These are phyloP conservation scores for Diadumene lineata DNA, from an alignment of 92 coral and sea anemone species.

Conservation along the genomic window DNA sequence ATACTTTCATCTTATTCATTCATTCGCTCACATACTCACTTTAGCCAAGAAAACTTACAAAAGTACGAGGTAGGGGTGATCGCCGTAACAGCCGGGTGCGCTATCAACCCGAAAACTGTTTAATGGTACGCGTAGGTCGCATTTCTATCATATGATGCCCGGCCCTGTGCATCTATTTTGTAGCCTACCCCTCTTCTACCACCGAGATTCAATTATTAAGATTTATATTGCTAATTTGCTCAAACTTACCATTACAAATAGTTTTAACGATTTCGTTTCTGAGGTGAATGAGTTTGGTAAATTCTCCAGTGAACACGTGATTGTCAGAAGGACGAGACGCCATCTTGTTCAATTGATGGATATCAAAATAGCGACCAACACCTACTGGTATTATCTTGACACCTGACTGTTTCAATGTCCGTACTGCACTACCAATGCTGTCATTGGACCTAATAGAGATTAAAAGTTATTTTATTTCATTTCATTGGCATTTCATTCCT, in stretches of 20 bases:
- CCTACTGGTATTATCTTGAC: slow-evolving; percentile 48
- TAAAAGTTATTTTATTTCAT: background rate
- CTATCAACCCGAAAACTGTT: background rate
- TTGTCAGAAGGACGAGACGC: slow-evolving; percentile 41
- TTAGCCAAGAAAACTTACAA: no score
- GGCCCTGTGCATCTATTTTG: background rate
- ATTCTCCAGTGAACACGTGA: slow-evolving; percentile 54
- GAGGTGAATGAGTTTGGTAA: slow-evolving; percentile 42
- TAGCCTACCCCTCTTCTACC: no score
- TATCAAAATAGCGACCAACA: slow-evolving; percentile 45
- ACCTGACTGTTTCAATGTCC: slow-evolving; percentile 29
- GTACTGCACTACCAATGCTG: slow-evolving; percentile 9
- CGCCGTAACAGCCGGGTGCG: no score
- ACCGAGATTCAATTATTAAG: no score
- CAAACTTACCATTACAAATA: slow-evolving; percentile 45
- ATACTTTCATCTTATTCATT: no score
- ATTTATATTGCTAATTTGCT: background rate
- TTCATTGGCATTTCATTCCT: background rate
- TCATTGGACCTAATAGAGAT: slow-evolving; percentile 7
- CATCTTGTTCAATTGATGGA: slow-evolving; percentile 54
- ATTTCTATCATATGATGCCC: background rate
- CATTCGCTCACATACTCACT: no score
- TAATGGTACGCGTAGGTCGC: background rate
- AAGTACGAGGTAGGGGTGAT: no score
- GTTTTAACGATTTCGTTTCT: slow-evolving; percentile 44